phyloP scores from a whole-genome alignment of 2,888 invertebrate species.

The Cinara cedri region DNA sequence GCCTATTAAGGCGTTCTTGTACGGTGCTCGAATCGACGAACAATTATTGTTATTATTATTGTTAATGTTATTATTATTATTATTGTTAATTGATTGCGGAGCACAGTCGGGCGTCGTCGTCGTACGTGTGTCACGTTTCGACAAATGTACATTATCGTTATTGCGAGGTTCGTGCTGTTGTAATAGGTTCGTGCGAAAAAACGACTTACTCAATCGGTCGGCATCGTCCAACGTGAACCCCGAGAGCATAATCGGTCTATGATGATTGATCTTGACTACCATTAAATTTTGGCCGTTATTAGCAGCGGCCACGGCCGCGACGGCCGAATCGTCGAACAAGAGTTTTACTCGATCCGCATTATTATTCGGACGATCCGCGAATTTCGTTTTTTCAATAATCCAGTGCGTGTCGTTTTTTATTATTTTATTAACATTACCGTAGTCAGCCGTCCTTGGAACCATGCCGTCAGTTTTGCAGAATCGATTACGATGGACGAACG shows the following conservation, averaged over 20 bases:
- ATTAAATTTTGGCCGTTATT: slow-evolving; percentile 7
- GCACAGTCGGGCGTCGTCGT: not conserved
- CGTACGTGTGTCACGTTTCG: not conserved
- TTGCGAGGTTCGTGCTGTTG: slow-evolving; percentile 4
- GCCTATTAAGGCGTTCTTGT: not conserved
- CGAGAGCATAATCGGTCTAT: slow-evolving; percentile 38
- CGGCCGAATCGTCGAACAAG: not conserved
- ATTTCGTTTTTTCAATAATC: slow-evolving; percentile 10
- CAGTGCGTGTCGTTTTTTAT: slow-evolving; percentile 46
- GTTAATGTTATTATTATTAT: too few species aligned
- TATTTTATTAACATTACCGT: not conserved
- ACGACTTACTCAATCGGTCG: slow-evolving; percentile 28
- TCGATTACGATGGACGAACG: slow-evolving; percentile 7
- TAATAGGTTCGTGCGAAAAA: slow-evolving; percentile 18
- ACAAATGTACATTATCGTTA: not conserved
- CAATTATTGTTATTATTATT: not conserved
- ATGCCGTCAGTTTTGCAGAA: not conserved
- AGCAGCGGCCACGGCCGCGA: not conserved
- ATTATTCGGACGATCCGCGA: not conserved
- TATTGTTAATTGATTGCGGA: not conserved
- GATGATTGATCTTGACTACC: slow-evolving; percentile 39
- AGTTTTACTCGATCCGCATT: not conserved
- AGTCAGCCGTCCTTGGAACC: not conserved
- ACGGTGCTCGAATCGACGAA: not conserved
- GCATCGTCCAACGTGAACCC: slow-evolving; percentile 28